A percentile compares a stretch with the other conserved stretches of the same genome.
Conservation (phyloP, 2,797 vertebrate species). For the Clamator glandarius region DNA sequence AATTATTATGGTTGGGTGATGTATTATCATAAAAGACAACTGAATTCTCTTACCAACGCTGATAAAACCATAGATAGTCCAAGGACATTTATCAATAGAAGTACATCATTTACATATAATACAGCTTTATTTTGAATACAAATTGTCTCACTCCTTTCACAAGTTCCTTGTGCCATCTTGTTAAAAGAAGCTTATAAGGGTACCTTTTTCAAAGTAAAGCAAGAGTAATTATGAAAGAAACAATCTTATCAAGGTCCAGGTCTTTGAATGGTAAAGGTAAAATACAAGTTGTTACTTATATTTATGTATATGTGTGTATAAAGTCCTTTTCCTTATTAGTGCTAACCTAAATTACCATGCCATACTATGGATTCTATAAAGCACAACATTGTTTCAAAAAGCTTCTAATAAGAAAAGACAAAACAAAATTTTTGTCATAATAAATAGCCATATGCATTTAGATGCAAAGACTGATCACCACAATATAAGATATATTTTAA, state of each 20-base stretch:
- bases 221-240: neutral
- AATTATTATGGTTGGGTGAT: neutral
- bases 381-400: neutral
- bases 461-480: neutral
- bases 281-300: neutral
- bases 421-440: neutral
- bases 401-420: neutral
- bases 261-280: neutral
- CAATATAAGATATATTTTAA: neutral
- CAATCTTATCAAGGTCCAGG: neutral
- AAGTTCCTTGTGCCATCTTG: neutral
- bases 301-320: neutral
- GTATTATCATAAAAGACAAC: neutral
- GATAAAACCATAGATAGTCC: neutral
- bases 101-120: neutral
- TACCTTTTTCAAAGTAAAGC: neutral
- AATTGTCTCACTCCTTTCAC: neutral
- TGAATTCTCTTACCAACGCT: neutral
- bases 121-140: neutral
- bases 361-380: neutral
- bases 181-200: neutral
- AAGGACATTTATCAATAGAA: neutral
- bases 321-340: neutral
- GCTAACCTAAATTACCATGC: neutral
- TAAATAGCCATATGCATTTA: neutral